Conservation (phyloP, 2,888 invertebrate species). For the Tipula vernalis region DNA sequence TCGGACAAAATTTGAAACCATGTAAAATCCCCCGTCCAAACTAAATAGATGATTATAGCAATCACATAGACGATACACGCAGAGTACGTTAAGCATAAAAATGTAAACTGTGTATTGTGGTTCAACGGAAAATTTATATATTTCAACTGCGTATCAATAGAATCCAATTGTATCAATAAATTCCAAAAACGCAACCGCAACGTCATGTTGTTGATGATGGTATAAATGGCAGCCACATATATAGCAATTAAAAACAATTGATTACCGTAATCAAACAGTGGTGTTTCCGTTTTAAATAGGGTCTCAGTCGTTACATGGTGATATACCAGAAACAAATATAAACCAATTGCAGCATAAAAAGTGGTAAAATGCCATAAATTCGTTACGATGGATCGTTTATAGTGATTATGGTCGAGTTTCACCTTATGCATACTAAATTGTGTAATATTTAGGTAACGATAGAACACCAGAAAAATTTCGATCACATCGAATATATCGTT, state of each 20-base stretch:
- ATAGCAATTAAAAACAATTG: not conserved
- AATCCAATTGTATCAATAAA: not conserved
- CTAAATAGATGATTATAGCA: not conserved
- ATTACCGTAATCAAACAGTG: not conserved
- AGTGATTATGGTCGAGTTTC: not conserved
- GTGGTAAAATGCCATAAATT: not conserved
- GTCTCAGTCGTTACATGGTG: not conserved
- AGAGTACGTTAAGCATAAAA: not conserved
- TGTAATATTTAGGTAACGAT: not conserved
- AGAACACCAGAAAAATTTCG: not conserved
- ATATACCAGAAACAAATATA: not conserved
- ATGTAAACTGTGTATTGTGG: not conserved
- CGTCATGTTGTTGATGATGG: not conserved
- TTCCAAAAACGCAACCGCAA: not conserved
- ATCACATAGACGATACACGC: not conserved
- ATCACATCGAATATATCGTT: not conserved
- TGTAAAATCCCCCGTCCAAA: not conserved
- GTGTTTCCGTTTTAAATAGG: not conserved
- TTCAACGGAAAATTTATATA: not conserved
- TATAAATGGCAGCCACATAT: not conserved
- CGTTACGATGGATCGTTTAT: not conserved
- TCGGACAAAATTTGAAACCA: not conserved
- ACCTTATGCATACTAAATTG: not conserved
- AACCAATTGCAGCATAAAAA: not conserved
- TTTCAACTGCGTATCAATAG: not conserved